Percentiles rank a stretch among this genome's conserved stretches.
phyloP scores from a whole-genome alignment of 2,888 invertebrate genomes.

The Protula sp. region DNA sequence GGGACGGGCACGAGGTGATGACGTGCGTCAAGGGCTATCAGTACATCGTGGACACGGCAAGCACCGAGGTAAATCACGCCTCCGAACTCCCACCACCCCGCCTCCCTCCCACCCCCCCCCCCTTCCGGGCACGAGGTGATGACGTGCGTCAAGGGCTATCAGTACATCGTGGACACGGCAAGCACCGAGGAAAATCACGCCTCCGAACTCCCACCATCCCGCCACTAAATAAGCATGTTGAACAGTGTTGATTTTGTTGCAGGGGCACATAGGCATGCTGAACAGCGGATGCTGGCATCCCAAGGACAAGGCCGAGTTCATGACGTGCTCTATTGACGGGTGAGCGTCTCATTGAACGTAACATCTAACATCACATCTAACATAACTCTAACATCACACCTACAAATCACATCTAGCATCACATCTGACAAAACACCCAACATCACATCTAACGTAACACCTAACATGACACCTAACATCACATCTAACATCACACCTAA shows the following conservation, averaged over 20 bases:
- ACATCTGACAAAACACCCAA: too few species aligned
- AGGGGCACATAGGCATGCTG: conserved; percentile 85
- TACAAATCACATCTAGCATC: too few species aligned
- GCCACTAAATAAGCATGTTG: too few species aligned
- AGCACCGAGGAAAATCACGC: conserved; percentile 52
- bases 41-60: conserved; percentile 74
- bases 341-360: too few species aligned
- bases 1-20: conserved; percentile 87
- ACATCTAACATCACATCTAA: too few species aligned
- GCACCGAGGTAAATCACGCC: conserved; percentile 48
- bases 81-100: too few species aligned
- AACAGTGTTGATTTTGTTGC: conserved; percentile 14
- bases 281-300: conserved; percentile 94
- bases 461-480: too few species aligned
- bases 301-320: conserved; percentile 79
- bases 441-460: too few species aligned
- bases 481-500: too few species aligned
- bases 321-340: conserved; percentile 91
- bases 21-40: conserved; percentile 94
- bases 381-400: too few species aligned
- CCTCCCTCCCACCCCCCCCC: too few species aligned
- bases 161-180: conserved; percentile 77
- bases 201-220: too few species aligned
- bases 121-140: conserved; percentile 88
- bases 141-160: conserved; percentile 91